These are phyloP conservation scores for Apotomis capreana DNA, from an alignment of 2,888 invertebrate species.

Conservation along the genomic window DNA sequence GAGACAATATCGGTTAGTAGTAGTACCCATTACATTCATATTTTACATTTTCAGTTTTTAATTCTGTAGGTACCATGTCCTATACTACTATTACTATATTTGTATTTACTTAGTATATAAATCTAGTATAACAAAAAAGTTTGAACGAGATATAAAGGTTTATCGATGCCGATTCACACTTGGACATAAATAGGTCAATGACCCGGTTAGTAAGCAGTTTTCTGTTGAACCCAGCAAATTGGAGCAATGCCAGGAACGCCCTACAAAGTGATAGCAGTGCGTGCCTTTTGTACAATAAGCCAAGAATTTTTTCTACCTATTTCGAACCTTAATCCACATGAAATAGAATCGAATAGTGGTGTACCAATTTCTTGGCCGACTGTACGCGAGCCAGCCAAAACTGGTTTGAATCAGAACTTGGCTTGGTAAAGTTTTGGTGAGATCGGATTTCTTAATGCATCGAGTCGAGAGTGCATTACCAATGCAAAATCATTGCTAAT, in stretches of 20 bases:
- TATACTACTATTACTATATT: too few species aligned
- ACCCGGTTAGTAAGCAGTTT: slow-evolving; percentile 22
- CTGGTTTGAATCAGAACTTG: slow-evolving; percentile 22
- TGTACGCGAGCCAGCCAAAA: slow-evolving; percentile 25
- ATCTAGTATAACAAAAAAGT: too few species aligned
- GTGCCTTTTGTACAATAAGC: slow-evolving; percentile 9
- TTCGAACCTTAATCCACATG: too few species aligned
- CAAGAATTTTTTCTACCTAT: too few species aligned
- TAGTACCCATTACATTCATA: too few species aligned
- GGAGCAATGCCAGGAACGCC: not conserved
- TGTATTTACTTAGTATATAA: too few species aligned
- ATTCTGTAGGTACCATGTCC: too few species aligned
- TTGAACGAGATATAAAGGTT: not conserved
- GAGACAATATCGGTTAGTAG: too few species aligned
- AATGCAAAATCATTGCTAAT: not conserved
- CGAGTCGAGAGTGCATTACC: not conserved
- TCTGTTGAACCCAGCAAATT: slow-evolving; percentile 16
- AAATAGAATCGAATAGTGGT: too few species aligned
- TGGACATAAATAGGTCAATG: slow-evolving; percentile 29
- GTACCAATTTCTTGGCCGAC: too few species aligned
- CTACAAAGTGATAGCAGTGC: slow-evolving; percentile 24
- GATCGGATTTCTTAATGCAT: slow-evolving; percentile 2
- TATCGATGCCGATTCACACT: slow-evolving; percentile 5
- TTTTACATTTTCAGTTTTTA: too few species aligned
- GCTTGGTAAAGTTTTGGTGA: slow-evolving; percentile 8